Evolutionary conservation across 1,140 invertebrate genomes (phyloP), one percentile per base, ranked within the genome.

Genomic region (Lordiphosa collinella): DNA sequence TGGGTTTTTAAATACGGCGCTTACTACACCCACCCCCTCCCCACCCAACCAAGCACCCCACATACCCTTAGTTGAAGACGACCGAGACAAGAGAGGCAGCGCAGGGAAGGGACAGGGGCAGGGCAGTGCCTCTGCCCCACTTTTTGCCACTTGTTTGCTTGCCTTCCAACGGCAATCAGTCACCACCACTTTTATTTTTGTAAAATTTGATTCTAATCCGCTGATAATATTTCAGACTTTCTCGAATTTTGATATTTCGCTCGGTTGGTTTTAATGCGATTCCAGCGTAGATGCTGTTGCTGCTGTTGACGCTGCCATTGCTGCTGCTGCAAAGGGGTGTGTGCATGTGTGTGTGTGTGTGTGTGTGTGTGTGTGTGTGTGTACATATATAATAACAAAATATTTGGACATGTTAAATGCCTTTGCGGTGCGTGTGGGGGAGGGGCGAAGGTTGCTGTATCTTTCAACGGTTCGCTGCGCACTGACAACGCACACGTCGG

Each of bases 201-300:
- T 41, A 49, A 75, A 76, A 76, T 70, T 66, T 76, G 73, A 76
- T 76, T 70, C 44, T 66, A 70, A 76, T 76, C 72, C 66, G 49
- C 44, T 70, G 72, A 76, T 75, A 75, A 75, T 71, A 71, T 62
- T 76, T 54, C 48, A 53, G 50, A 46, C 64, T 69, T 67, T 73
- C 54, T 35, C 57, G 60, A 63, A 58, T 48, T 58, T 58, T 63
- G 49, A 58, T 76, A 65, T 62, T 70, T 70, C 72, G 66, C 65
- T 76, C 49, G 37, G 66, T 62, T 76, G 73, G 25, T 11, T 56
- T 67, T 76, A 76, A 76, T 75, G 66, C 72, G 72, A 76, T 76
- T 61, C 58, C 37, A 62, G 40, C 37, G 49, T 47, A 50, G 48
- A 34, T 29, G 25, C 25, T 29, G 36, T 13, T 34, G 31, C 29